Evolutionary conservation across 1,140 invertebrate species (phyloP).

Genomic region (Armadillidium nasatum): DNA sequence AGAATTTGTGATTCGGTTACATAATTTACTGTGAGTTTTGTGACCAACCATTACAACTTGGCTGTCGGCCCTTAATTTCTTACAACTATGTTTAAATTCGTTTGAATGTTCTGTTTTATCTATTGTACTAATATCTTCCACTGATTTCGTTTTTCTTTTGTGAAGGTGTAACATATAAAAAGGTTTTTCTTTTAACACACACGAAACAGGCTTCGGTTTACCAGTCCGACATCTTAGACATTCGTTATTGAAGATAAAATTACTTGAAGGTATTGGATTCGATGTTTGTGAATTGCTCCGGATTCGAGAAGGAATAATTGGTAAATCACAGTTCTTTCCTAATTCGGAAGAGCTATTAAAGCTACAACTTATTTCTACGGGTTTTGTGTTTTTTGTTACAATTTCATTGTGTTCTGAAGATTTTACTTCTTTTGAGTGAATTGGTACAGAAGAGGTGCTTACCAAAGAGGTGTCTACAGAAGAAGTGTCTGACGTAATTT

Average conservation of each 20-base stretch:
- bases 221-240: too few relatives aligned
- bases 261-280: background rate
- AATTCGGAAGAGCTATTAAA: background rate
- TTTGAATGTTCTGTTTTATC: background rate
- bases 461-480: too few relatives aligned
- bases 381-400: too few relatives aligned
- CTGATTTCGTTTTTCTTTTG: constrained; percentile 1
- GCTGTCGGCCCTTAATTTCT: background rate
- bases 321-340: too few relatives aligned
- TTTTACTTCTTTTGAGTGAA: too few relatives aligned
- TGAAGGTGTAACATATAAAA: background rate
- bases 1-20: background rate
- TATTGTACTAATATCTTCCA: background rate
- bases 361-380: too few relatives aligned
- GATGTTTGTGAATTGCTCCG: background rate
- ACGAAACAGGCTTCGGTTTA: background rate
- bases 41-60: background rate
- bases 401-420: too few relatives aligned
- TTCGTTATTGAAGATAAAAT: background rate
- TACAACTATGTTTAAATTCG: background rate
- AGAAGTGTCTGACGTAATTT: too few relatives aligned
- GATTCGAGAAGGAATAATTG: too few relatives aligned
- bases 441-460: too few relatives aligned
- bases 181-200: background rate
- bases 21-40: background rate